These are phyloP conservation scores for Erynnis tages DNA, from an alignment of 2,888 invertebrate genomes.

Conservation along the genomic window DNA sequence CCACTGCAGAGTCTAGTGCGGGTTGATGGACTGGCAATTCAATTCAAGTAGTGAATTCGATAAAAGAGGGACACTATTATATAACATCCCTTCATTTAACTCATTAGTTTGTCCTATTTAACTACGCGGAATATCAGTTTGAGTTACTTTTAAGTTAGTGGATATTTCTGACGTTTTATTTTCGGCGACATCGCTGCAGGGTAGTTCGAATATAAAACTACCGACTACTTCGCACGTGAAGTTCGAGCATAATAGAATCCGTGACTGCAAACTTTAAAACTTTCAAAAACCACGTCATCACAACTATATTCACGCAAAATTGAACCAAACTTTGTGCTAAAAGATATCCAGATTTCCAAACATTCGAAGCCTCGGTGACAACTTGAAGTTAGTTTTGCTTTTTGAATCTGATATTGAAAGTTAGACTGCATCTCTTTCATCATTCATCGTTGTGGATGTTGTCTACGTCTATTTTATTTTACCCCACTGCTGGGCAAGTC, in stretches of 20 bases:
- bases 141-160: too few relatives aligned
- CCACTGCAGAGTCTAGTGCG: too few relatives aligned
- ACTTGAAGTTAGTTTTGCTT: slow-evolving; percentile 12
- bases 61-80: too few relatives aligned
- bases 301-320: slow-evolving; percentile 5
- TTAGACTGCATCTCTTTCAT: slow-evolving; percentile 4
- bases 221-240: not conserved
- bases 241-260: not conserved
- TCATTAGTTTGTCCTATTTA: too few relatives aligned
- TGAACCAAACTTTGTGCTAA: slow-evolving; percentile 9
- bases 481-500: too few relatives aligned
- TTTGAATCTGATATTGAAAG: slow-evolving; percentile 15
- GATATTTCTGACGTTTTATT: too few relatives aligned
- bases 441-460: not conserved
- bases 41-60: too few relatives aligned
- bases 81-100: too few relatives aligned
- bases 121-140: too few relatives aligned
- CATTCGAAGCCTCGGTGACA: slow-evolving; percentile 21
- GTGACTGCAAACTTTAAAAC: slow-evolving; percentile 5
- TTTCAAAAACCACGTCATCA: not conserved
- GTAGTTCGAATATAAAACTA: not conserved
- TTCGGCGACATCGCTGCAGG: too few relatives aligned
- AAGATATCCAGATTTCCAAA: slow-evolving; percentile 17
- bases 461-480: slow-evolving; percentile 5
- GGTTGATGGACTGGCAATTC: too few relatives aligned